Evolutionary conservation across 2,113 vertebrate species (phyloP).

Genomic region (Anhinga anhinga): DNA sequence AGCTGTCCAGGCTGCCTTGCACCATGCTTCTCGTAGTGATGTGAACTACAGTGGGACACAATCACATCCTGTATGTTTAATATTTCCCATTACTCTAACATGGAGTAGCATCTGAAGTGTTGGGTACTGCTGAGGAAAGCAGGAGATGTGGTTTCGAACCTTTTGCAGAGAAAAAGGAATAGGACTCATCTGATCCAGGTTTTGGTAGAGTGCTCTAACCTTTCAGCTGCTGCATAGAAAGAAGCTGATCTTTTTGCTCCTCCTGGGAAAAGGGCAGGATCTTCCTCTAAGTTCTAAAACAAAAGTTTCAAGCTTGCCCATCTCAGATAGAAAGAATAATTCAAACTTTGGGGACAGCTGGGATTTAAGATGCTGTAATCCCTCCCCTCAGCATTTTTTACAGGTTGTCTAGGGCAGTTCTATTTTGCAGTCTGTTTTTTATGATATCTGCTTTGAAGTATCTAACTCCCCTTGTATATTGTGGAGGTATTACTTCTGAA

Average conservation of each 20-base stretch:
- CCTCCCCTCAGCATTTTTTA: not conserved
- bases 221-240: not conserved
- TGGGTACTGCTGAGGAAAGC: not conserved
- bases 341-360: not conserved
- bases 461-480: not conserved
- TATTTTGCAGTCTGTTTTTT: not conserved
- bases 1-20: not conserved
- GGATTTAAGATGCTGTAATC: not conserved
- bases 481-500: not conserved
- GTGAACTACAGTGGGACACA: not conserved
- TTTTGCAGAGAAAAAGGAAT: fast-evolving
- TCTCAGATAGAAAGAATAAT: not conserved
- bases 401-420: not conserved
- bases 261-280: not conserved
- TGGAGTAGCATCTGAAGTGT: not conserved
- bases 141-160: not conserved
- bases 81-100: not conserved
- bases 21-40: not conserved
- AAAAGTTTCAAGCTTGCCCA: fast-evolving
- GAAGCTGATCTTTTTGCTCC: not conserved
- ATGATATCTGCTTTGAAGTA: not conserved
- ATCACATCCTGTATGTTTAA: not conserved
- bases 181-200: not conserved
- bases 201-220: not conserved
- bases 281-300: not conserved